Base-by-base conservation (phyloP, 1,140 invertebrate genomes). In the Leptinotarsa texana region DNA sequence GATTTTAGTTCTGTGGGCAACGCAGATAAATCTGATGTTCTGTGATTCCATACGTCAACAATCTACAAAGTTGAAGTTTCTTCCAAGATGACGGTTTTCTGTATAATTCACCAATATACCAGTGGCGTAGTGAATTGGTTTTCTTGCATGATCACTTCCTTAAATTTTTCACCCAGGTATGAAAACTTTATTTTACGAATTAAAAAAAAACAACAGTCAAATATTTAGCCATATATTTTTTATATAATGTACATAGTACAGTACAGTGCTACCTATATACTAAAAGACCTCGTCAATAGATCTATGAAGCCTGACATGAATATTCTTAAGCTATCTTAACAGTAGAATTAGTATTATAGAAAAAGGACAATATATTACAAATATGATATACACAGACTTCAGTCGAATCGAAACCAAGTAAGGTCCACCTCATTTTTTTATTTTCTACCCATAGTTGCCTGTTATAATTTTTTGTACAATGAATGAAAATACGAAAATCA, bases 161-260 rank as follows among this genome's bases (percentile, higher is more conserved):
- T 11, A 0, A 3, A 3, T 42, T 42, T 42, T 42, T 42, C 33
- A 42, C 3, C 11, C 33, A 42, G 33, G 3, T 11, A 3, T 42
- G 8, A 42, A 42, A 42, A 42, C 33, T 33, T 33, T 6, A 42
- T 42, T 42, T 11, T 42, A 42, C 8, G 33, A 42, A 42, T 42
- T 4, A 11, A 42, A 6, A 57, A 65, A 65, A 15, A 65, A 65
- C 21, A 21, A 65, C 21, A 69, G 48, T 48, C 18, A 47, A 69
- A 27, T 69, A 69, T 76, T 77, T 79, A 80, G 71, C 77, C 80
- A 81, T 82, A 80, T 82, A 82, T 81, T 81, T 81, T 27, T 78
- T 80, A 79, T 80, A 82, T 82, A 82, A 81, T 82, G 80, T 82
- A 82, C 81, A 82, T 79, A 81, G 81, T 82, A 82, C 81, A 82